phyloP scores from a whole-genome alignment of 2,113 vertebrate species.

The Herpetotheres cachinnans region DNA sequence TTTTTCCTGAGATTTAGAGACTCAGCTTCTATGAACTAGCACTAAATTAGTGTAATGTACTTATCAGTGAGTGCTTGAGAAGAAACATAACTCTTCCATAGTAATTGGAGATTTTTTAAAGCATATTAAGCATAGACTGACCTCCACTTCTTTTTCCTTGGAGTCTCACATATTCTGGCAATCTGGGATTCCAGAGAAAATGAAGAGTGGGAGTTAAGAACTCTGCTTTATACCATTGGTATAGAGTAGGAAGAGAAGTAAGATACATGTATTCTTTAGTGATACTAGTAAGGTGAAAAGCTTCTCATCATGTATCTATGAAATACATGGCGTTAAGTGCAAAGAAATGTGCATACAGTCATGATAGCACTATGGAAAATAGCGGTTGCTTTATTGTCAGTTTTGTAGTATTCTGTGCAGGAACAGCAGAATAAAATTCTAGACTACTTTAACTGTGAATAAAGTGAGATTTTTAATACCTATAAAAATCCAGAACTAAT shows the following conservation, averaged over 20 bases:
- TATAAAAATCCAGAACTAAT: neutral
- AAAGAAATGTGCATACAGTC: neutral
- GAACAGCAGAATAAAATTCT: neutral
- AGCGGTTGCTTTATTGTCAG: neutral
- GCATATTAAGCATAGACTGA: neutral
- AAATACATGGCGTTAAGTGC: neutral
- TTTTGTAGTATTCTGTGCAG: neutral
- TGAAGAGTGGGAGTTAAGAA: neutral
- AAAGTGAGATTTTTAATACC: neutral
- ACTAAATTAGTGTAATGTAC: neutral
- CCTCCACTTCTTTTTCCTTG: neutral
- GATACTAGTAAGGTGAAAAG: neutral
- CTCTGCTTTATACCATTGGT: neutral
- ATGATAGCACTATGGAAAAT: neutral
- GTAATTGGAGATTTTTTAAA: neutral
- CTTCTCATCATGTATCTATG: neutral
- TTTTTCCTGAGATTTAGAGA: neutral
- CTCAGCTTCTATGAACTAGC: neutral
- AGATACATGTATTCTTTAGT: neutral
- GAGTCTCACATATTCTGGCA: neutral
- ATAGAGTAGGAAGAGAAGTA: neutral
- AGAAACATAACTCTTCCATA: neutral
- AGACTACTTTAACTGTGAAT: neutral
- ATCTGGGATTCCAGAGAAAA: neutral
- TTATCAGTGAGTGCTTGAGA: neutral